Base-by-base conservation (phyloP, 2,888 invertebrate genomes). In the Drosophila kanekoi region DNA sequence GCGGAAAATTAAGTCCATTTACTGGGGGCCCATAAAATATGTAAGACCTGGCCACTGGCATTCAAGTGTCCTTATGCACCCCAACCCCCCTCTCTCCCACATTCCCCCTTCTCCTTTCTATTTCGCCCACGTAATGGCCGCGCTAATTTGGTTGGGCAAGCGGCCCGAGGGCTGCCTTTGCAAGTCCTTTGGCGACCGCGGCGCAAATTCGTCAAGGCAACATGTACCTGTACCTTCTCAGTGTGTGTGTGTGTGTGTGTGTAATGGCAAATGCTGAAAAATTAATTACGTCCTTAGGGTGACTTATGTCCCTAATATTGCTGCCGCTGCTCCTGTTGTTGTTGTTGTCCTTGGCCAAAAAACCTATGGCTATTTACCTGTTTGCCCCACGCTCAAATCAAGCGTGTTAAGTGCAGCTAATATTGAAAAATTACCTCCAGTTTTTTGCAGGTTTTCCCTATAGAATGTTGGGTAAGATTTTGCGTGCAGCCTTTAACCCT, bases 241-340 rank as follows among this genome's bases (percentile, higher is more conserved):
- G 35, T 8, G 18, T 47, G 16, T 33, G n/a, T 20, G n/a, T 35
- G 33, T 48, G 49, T 49, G 49, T 51, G 51, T 56, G 67, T n/a
- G 58, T 57, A 69, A 28, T 67, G 79, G 79, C 82, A 84, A 87
- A 90, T 90, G 81, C 82, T 90, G 87, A 90, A 91, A 92, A 91
- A 90, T 91, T 91, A 90, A 91, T 91, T 90, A 90, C 84, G 87
- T 90, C 91, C 91, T 91, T 77, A 78, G 90, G 92, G 90, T 78
- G 79, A 82, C 86, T 82, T 89, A 89, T 58, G 65, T 63, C 58
- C 62, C 56, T 59, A 69, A 77, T 62, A 62, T 11, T 57, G 57
- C 77, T 54, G 53, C 18, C 63, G 40, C 14, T 40, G 51, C n/a
- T 62, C 38, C 16, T 43, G 9, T n/a, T 33, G 43, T 38, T 44